Conservation (phyloP, 2,797 vertebrate species). For the Notoglanidium macrostoma region DNA sequence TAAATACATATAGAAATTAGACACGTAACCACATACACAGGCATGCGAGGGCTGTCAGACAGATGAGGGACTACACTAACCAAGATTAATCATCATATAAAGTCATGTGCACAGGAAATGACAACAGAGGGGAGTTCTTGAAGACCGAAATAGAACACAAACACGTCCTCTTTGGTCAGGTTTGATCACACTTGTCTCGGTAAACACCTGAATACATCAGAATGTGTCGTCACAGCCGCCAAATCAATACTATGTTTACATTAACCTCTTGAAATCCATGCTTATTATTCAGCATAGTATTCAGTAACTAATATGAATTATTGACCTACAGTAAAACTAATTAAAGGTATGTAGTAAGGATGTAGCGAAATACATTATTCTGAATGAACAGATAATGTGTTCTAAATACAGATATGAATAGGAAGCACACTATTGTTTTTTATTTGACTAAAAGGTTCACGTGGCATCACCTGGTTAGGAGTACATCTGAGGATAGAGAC, state of each 20-base stretch:
- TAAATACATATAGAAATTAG: not conserved
- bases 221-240: not conserved
- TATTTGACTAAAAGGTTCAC: not conserved
- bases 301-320: not conserved
- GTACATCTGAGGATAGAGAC: not conserved
- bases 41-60: constrained; percentile 27
- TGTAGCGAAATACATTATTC: not conserved
- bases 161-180: constrained; percentile 19
- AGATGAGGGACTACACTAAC: constrained; percentile 49
- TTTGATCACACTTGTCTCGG: constrained; percentile 36
- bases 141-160: constrained; percentile 63
- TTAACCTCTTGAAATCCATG: not conserved
- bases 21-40: constrained; percentile 25
- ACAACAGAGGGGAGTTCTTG: constrained; percentile 70
- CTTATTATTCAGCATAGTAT: not conserved
- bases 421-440: not conserved
- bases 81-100: constrained; percentile 53
- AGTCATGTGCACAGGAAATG: constrained; percentile 67
- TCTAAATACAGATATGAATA: not conserved
- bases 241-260: not conserved
- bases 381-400: constrained; percentile 4
- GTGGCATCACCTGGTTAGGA: not conserved
- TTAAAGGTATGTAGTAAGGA: not conserved
- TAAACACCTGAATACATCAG: constrained; percentile 49
- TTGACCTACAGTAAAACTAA: not conserved